These are phyloP conservation scores for Diplolepis rosae DNA, from an alignment of 2,888 invertebrate species.

Conservation along the genomic window DNA sequence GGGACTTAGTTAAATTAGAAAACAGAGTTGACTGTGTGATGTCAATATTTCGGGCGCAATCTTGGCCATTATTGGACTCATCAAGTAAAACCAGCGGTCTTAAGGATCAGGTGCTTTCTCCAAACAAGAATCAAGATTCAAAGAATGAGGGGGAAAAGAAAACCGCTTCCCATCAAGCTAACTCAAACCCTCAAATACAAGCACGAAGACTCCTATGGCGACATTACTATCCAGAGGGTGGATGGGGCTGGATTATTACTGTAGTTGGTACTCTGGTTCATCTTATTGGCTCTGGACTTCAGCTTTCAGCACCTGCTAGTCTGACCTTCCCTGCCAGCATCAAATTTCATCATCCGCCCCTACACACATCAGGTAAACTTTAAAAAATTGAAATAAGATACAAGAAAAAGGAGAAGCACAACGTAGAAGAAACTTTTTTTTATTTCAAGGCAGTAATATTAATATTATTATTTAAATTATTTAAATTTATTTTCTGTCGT, in stretches of 20 bases:
- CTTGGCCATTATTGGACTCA: conserved; percentile 74
- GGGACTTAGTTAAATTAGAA: conserved; percentile 49
- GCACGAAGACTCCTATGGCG: conserved; percentile 81
- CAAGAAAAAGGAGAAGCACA: too few species aligned
- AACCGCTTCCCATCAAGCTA: conserved; percentile 62
- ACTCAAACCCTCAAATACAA: conserved; percentile 75
- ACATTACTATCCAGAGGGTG: conserved; percentile 90
- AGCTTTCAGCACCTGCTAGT: conserved; percentile 76
- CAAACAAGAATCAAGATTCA: conserved; percentile 41
- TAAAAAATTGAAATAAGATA: not conserved
- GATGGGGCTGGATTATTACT: conserved; percentile 89
- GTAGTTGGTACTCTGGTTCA: conserved; percentile 80
- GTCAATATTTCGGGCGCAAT: conserved; percentile 75
- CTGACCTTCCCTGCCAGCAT: conserved; percentile 59
- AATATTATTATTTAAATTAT: too few species aligned
- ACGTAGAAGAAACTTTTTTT: too few species aligned
- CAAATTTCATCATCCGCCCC: conserved; percentile 63
- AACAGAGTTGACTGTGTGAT: conserved; percentile 44
- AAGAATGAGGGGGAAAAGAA: conserved; percentile 50
- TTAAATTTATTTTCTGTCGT: too few species aligned
- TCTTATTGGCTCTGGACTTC: conserved; percentile 84
- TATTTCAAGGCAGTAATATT: too few species aligned
- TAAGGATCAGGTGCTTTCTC: conserved; percentile 60
- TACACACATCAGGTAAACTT: conserved; percentile 62
- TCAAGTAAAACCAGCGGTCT: conserved; percentile 35